Base-by-base conservation (phyloP, 2,113 vertebrate genomes). In the Euleptes europaea region DNA sequence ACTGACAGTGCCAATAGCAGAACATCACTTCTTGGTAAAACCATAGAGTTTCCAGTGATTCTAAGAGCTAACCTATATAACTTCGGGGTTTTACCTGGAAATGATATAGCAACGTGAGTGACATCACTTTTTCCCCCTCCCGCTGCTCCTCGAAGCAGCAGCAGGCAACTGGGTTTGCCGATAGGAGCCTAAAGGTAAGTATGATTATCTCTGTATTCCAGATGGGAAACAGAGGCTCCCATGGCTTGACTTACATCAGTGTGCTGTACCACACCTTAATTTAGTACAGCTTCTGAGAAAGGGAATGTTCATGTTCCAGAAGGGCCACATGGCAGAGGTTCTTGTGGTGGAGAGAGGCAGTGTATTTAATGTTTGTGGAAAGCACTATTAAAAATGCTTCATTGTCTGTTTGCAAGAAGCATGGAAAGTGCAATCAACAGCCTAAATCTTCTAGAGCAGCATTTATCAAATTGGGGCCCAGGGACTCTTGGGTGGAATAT, bases 351-450 rank as follows among this genome's bases (percentile, higher is more conserved):
- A 51, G 15, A 33, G 14, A 51, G 47, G 3, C n/a, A 26, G 83
- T 82, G 70, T 77, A 88, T 47, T 80, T 85, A 71, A 84, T 72
- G 11, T 84, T 90, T 88, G 65, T 84, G 90, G 92, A 72, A 83
- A 90, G 11, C 71, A 83, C 82, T 42, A 73, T 60, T 44, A 8
- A 82, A 71, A 82, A 73, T 14, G 9, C 51, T 23, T 65, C 44
- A 44, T 66, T n/a, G n/a, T 47, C 60, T 31, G 35, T 65, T 65
- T 44, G 38, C 26, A 79, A 65, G 65, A 65, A n/a, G 57, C 17
- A 38, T 74, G 11, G 76, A 11, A 78, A 78, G 23, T 19, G 28
- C 44, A 28, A 73, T 57, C 15, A 60, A 73, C 38, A 33, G 40
- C 26, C 60, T 23, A 82, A 31, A 44, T 82, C 21, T 66, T 80